These are phyloP conservation scores for Stomorhina lunata DNA, from an alignment of 2,888 invertebrate genomes.

Conservation along the genomic window DNA sequence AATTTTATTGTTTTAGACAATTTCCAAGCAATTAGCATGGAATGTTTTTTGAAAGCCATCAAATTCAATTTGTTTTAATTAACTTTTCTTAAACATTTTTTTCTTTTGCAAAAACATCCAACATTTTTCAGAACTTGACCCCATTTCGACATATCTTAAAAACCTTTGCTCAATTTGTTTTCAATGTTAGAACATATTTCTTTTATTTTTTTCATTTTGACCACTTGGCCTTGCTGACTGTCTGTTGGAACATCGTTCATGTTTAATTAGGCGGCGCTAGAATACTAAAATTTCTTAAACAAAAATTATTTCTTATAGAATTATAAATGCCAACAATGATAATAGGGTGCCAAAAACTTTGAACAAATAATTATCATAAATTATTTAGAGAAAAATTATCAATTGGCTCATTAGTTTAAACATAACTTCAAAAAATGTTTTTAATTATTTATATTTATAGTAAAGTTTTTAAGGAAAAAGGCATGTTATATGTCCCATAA, in stretches of 20 bases:
- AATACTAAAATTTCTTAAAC: neutral
- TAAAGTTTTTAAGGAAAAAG: too few relatives aligned
- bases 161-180: neutral
- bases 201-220: neutral
- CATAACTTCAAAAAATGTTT: too few relatives aligned
- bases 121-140: constrained; percentile 8
- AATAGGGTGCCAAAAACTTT: constrained; percentile 6
- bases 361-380: neutral
- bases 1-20: neutral
- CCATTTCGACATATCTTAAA: neutral
- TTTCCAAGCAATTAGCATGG: neutral
- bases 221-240: neutral
- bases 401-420: neutral
- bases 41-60: neutral
- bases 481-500: too few relatives aligned
- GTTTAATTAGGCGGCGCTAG: constrained; percentile 25
- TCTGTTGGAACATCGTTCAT: neutral
- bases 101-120: neutral
- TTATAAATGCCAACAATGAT: neutral
- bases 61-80: neutral
- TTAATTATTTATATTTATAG: too few relatives aligned
- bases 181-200: constrained; percentile 4
- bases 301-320: neutral
- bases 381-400: neutral
- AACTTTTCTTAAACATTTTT: neutral